These are phyloP conservation scores for Atrina japonica DNA, from an alignment of 2,888 invertebrate genomes.

Conservation along the genomic window DNA sequence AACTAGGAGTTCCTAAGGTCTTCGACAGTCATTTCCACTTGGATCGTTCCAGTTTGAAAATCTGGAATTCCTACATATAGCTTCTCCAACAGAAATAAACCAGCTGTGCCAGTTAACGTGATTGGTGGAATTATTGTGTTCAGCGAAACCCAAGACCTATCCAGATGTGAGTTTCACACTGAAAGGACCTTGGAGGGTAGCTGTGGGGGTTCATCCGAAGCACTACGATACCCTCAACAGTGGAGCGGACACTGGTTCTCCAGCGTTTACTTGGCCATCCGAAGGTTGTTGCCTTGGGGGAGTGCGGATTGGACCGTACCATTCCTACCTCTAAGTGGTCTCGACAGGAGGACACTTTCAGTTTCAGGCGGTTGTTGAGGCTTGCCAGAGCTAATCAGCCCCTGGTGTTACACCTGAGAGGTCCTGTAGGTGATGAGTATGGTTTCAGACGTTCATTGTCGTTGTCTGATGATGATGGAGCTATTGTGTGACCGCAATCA, in stretches of 20 bases:
- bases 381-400: neutral
- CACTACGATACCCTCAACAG: conserved; percentile 3
- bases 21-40: too few species aligned
- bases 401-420: conserved; percentile 14
- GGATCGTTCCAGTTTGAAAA: too few species aligned
- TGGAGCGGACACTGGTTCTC: neutral
- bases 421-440: conserved; percentile 9
- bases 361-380: neutral
- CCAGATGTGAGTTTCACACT: conserved; percentile 1
- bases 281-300: conserved; percentile 11
- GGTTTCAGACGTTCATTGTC: conserved; percentile 10
- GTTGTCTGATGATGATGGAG: too few species aligned
- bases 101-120: conserved; percentile 9
- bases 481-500: too few species aligned
- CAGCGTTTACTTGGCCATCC: conserved; percentile 11
- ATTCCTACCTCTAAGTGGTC: conserved; percentile 1
- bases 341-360: conserved; percentile 14
- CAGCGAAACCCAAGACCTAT: conserved; percentile 14
- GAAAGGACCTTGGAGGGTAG: conserved; percentile 10
- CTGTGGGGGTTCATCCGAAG: neutral
- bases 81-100: neutral
- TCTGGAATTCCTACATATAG: too few species aligned
- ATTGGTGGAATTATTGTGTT: conserved; percentile 9
- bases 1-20: too few species aligned
- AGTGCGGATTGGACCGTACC: conserved; percentile 4